phyloP scores from a whole-genome alignment of 37 sponge, comb jelly and placozoan genomes.

The Chondrilla cf. caribensis region DNA sequence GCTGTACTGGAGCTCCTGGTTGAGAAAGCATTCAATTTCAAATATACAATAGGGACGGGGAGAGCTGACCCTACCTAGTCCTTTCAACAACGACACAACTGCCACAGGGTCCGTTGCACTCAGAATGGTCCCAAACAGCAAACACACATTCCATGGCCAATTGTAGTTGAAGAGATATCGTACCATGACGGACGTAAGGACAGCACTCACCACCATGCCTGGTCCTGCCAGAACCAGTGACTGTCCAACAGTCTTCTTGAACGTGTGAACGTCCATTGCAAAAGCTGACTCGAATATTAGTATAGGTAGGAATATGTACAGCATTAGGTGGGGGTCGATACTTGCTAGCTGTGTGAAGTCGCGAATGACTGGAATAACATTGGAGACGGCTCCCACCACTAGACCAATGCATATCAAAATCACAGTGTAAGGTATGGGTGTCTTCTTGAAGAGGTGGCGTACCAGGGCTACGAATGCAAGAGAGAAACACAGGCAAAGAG shows the following conservation, averaged over 20 bases:
- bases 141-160: constrained; percentile 81
- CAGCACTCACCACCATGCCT: constrained; percentile 61
- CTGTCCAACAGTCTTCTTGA: constrained; percentile 87
- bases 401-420: constrained; percentile 74
- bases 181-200: constrained; percentile 72
- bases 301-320: constrained; percentile 83
- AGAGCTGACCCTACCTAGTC: constrained; percentile 46
- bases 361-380: constrained; percentile 12
- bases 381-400: constrained; percentile 51
- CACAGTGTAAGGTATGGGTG: constrained; percentile 89
- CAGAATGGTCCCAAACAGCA: constrained; percentile 82
- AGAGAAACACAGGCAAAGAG: background rate
- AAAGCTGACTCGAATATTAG: constrained; percentile 94
- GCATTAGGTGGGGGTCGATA: constrained; percentile 86
- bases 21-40: background rate
- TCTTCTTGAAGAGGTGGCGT: constrained; percentile 59
- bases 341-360: constrained; percentile 64
- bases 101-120: constrained; percentile 97
- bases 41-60: constrained; percentile 1
- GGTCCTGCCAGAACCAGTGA: constrained; percentile 80
- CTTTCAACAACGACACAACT: constrained; percentile 84
- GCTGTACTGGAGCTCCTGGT: constrained; percentile 72
- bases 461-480: constrained; percentile 59
- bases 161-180: constrained; percentile 81
- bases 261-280: constrained; percentile 91